Evolutionary conservation across 2,113 vertebrate genomes (phyloP), one percentile per base, ranked within the genome.

Genomic region (Narcine bancroftii): DNA sequence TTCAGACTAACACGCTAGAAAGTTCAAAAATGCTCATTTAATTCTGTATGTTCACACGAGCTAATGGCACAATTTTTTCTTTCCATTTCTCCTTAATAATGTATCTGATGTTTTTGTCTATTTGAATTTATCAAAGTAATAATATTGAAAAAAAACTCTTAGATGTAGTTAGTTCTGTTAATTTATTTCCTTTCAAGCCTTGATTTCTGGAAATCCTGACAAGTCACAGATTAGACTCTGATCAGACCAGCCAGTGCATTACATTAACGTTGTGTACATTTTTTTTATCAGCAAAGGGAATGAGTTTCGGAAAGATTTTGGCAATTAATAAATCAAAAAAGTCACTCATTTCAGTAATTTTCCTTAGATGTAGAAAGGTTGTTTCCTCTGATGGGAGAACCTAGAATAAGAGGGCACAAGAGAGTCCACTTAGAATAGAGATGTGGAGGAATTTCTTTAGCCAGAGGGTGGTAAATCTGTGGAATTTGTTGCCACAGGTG

Each of bases 131-230:
- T 71, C 66, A 69, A 69, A 69, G 39, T 91, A 91, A 26, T 69
- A 69, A 17, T 69, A 60, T 21, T 39, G 42, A 91, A 39, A n/a
- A 81, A 36, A 85, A 56, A 17, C 81, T 56, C n/a, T 39, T 89
- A 33, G 85, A 36, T 39, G 42, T 71, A 24, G 65, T 33, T 91
- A n/a, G 60, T 69, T 50, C 66, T 17, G 26, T 42, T 42, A 65
- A 69, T 91, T 91, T 91, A 91, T 69, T 69, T 69, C 42, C 89
- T 91, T 91, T 26, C 39, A 65, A 45, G 26, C 26, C 63, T 66
- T 69, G 56, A 60, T 65, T 63, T 89, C 56, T 26, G 24, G 53
- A 89, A 89, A 63, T 65, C 65, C 85, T 89, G 36, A 89, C n/a
- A 24, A 89, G 85, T 39, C 85, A 65, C 60, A 89, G 65, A 89